Conservation (phyloP, 2,888 invertebrate genomes). For the Lysandra coridon region DNA sequence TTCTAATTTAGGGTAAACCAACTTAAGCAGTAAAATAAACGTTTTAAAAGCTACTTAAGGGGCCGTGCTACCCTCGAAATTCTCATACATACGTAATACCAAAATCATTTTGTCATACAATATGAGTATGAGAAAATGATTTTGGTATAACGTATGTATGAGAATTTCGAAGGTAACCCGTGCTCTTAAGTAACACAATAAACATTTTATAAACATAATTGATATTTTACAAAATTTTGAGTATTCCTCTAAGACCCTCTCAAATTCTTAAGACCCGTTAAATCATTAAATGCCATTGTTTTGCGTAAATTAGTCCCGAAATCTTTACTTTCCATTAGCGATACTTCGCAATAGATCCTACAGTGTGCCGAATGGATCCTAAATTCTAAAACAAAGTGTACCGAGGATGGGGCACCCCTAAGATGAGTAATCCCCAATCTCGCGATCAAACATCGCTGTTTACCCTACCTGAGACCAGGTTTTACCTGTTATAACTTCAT, state of each 20-base stretch:
- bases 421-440: constrained; percentile 16
- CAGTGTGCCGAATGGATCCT: background rate
- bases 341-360: background rate
- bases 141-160: no score
- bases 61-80: no score
- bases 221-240: background rate
- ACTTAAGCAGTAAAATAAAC: background rate
- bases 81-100: no score
- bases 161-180: no score
- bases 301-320: background rate
- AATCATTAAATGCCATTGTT: constrained; percentile 10
- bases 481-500: constrained; percentile 43
- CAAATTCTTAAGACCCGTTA: background rate
- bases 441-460: background rate
- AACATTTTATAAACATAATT: background rate
- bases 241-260: background rate
- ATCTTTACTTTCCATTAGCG: constrained; percentile 10
- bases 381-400: constrained; percentile 7
- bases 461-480: constrained; percentile 19
- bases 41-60: background rate
- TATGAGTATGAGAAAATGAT: no score
- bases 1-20: no score
- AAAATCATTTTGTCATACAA: no score
- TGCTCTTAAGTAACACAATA: no score
- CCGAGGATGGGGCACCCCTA: background rate